These are phyloP conservation scores for Semicossyphus pulcher DNA, from an alignment of 2,113 vertebrate species.

Conservation along the genomic window DNA sequence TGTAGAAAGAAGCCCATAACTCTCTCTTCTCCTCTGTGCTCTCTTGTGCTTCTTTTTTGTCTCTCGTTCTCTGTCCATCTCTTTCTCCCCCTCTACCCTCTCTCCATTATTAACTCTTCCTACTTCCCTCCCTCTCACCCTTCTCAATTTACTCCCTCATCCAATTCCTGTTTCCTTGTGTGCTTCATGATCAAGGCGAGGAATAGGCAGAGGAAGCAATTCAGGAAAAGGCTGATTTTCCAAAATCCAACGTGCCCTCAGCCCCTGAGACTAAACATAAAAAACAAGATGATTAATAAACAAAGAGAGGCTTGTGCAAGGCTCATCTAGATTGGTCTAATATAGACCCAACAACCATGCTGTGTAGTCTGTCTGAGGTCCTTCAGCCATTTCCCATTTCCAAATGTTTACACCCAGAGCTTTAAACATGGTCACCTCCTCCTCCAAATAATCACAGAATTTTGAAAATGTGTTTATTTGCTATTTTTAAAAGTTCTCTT, in stretches of 20 bases:
- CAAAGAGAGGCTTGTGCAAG: no score
- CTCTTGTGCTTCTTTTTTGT: slow-evolving; percentile 58
- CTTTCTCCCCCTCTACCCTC: slow-evolving; percentile 8
- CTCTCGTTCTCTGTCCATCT: slow-evolving; percentile 26
- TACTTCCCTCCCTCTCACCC: slow-evolving; percentile 28
- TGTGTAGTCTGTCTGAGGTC: slow-evolving; percentile 24
- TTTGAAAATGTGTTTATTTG: no score
- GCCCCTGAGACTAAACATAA: slow-evolving; percentile 23
- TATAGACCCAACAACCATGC: slow-evolving; percentile 6
- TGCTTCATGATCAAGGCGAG: slow-evolving; percentile 27
- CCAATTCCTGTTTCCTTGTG: slow-evolving; percentile 22
- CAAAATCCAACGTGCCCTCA: slow-evolving; percentile 10
- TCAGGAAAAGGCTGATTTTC: background rate
- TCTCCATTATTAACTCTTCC: slow-evolving; percentile 39
- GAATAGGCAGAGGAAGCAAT: slow-evolving; percentile 13
- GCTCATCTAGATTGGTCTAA: slow-evolving; percentile 6
- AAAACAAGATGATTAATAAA: slow-evolving; percentile 22
- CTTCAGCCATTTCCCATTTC: no score
- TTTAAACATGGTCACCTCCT: slow-evolving; percentile 14
- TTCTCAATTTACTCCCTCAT: slow-evolving; percentile 33
- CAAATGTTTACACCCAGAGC: slow-evolving; percentile 14
- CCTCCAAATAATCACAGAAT: background rate
- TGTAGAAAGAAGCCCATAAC: slow-evolving; percentile 82
- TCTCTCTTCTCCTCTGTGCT: slow-evolving; percentile 65
- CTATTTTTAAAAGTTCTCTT: no score